Conservation (phyloP, 1,140 invertebrate species). For the Drosophila setifemur region DNA sequence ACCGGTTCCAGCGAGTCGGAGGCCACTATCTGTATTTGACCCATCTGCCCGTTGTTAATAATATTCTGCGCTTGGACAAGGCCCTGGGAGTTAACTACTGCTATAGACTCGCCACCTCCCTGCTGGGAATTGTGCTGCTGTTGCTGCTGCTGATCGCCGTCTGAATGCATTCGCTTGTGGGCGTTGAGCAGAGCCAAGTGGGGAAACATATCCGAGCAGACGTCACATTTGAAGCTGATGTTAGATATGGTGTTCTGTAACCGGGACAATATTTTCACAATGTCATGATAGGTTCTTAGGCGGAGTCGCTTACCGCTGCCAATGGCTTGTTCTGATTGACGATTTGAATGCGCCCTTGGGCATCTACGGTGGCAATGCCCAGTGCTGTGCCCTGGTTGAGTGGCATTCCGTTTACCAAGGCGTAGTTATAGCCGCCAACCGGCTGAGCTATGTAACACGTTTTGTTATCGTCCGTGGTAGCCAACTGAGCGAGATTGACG, state of each 20-base stretch:
- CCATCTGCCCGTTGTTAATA: slow-evolving; percentile 81
- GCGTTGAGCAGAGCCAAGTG: slow-evolving; percentile 90
- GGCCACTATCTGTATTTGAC: slow-evolving; percentile 85
- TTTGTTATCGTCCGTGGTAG: slow-evolving; percentile 85
- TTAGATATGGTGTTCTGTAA: slow-evolving; percentile 87
- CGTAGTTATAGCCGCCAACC: slow-evolving; percentile 87
- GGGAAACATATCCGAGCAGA: slow-evolving; percentile 91
- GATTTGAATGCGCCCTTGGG: slow-evolving; percentile 79
- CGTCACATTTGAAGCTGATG: slow-evolving; percentile 93
- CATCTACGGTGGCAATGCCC: slow-evolving; percentile 79
- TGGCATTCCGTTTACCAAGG: slow-evolving; percentile 86
- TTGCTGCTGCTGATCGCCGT: slow-evolving; percentile 72
- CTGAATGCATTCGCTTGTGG: slow-evolving; percentile 90
- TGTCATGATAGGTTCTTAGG: background rate
- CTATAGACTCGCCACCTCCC: slow-evolving; percentile 47
- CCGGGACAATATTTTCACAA: background rate
- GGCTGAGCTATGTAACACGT: slow-evolving; percentile 88
- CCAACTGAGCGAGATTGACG: slow-evolving; percentile 86
- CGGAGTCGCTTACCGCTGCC: slow-evolving; percentile 60
- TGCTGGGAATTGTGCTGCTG: slow-evolving; percentile 67
- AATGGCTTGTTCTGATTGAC: slow-evolving; percentile 82
- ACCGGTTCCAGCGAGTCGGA: slow-evolving; percentile 83
- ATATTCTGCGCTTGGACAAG: slow-evolving; percentile 83
- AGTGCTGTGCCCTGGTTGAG: slow-evolving; percentile 74
- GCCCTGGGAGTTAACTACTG: slow-evolving; percentile 78